Evolutionary conservation across 2,797 vertebrate species (phyloP), one percentile per base, ranked within the genome.

Genomic region (Molossus alvarezi): DNA sequence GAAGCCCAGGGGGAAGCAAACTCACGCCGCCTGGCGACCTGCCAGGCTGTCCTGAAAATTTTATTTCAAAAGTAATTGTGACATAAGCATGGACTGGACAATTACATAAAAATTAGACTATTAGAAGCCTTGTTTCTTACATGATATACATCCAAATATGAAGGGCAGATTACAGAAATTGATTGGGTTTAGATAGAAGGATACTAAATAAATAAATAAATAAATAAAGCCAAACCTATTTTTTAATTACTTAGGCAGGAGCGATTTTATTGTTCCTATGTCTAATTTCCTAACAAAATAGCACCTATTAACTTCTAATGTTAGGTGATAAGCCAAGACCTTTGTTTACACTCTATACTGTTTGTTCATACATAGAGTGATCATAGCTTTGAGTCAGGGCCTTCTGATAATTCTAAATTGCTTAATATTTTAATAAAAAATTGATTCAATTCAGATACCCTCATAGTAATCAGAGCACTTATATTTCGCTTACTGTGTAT

Each of bases 401-500:
- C 6, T 45, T 27, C 29, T 60, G 29, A 64, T 15, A 88, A 93
- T 82, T 82, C 15, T 77, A 11, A 67, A 6, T 67, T 72, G 15
- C 20, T 82, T 95, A 55, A 81, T 25, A 84, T 65, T 67, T 79
- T 79, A 71, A 2, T 87, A 25, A 29, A 45, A 89, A 93, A 64
- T 37, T 58, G 13, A 81, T 77, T 91, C 15, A 62, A 27, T 88
- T 85, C 53, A 29, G 27, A 71, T 72, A 76, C 25, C 41, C 27
- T 65, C 17, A 60, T 37, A 83, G 51, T 88, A 64, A 29, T 23
- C 37, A 91, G 4, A 82, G 5, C 10, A 89, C 41, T 67, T 92
- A 27, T 37, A 55, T 58, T 84, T 83, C 94, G 41, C 17, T 87
- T 88, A 64, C 57, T 77, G 33, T 88, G 29, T 91, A 33, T 83